phyloP scores from a whole-genome alignment of 2,797 vertebrate genomes.

The Jordanella pulchra region DNA sequence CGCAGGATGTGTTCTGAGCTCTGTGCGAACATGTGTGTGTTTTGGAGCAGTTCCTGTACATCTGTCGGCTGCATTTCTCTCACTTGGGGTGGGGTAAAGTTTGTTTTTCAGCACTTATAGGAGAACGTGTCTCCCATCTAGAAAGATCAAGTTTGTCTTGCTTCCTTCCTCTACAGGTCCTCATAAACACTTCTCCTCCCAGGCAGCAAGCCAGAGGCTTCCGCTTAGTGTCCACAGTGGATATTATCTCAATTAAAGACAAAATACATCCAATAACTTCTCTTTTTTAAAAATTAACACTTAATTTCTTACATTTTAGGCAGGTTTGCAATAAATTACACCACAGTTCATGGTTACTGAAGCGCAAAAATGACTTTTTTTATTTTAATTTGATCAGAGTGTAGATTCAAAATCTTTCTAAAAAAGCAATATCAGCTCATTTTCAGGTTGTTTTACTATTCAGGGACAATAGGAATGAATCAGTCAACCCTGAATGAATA shows the following conservation, averaged over 20 bases:
- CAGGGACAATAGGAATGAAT: background rate
- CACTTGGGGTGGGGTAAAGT: slow-evolving; percentile 40
- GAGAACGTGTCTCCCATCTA: slow-evolving; percentile 76
- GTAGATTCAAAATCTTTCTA: background rate
- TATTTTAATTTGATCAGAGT: background rate
- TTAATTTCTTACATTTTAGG: background rate
- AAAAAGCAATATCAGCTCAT: background rate
- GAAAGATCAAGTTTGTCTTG: slow-evolving; percentile 56
- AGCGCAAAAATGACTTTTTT: background rate
- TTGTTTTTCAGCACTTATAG: slow-evolving; percentile 79
- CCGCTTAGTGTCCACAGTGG: slow-evolving; percentile 49
- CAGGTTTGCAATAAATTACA: background rate
- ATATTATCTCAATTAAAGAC: slow-evolving; percentile 20
- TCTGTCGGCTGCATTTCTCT: slow-evolving; percentile 80
- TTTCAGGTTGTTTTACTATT: background rate
- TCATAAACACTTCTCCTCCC: slow-evolving; percentile 64
- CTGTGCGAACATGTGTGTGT: slow-evolving; percentile 32
- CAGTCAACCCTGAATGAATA: background rate
- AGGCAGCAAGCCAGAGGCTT: slow-evolving; percentile 71
- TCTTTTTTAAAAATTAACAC: background rate
- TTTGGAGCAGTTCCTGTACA: slow-evolving; percentile 79
- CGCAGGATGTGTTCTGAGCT: slow-evolving; percentile 74
- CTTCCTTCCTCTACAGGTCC: slow-evolving; percentile 75
- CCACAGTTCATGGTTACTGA: background rate
- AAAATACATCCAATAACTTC: background rate